phyloP scores from a whole-genome alignment of 2,888 invertebrate species.

The Cybosia mesomella region DNA sequence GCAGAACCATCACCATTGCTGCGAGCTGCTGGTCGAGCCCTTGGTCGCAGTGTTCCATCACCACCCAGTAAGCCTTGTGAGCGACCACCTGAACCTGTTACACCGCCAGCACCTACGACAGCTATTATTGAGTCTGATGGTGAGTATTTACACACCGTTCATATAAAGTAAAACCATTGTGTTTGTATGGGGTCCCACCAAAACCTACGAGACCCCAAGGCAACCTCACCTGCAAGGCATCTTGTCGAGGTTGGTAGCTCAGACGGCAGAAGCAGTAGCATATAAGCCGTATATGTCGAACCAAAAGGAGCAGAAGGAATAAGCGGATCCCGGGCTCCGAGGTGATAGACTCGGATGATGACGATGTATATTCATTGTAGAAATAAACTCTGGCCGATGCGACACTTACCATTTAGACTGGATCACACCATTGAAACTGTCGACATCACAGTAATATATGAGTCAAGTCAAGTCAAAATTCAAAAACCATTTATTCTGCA shows the following conservation, averaged over 20 bases:
- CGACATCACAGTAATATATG: background rate
- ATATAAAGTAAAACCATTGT: background rate
- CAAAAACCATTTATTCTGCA: too few relatives aligned
- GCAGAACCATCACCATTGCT: constrained; percentile 92
- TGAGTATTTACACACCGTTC: constrained; percentile 37
- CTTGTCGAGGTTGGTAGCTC: background rate
- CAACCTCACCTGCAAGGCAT: background rate
- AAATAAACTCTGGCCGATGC: background rate
- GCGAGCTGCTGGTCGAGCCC: constrained; percentile 91
- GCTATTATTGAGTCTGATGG: constrained; percentile 87
- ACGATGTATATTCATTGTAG: too few relatives aligned
- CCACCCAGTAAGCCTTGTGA: constrained; percentile 88
- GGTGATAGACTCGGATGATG: too few relatives aligned
- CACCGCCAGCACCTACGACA: constrained; percentile 92
- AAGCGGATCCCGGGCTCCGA: too few relatives aligned
- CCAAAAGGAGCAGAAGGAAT: too few relatives aligned
- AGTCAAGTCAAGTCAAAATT: too few relatives aligned
- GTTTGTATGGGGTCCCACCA: background rate
- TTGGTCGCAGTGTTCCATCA: constrained; percentile 87
- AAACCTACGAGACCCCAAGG: background rate
- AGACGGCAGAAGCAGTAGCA: too few relatives aligned
- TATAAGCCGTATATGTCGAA: too few relatives aligned
- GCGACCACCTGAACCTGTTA: constrained; percentile 90
- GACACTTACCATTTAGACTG: too few relatives aligned
- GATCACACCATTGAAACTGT: too few relatives aligned